Evolutionary conservation across 2,888 invertebrate genomes (phyloP), one percentile per base, ranked within the genome.

Genomic region (Linnaemya vulpina): DNA sequence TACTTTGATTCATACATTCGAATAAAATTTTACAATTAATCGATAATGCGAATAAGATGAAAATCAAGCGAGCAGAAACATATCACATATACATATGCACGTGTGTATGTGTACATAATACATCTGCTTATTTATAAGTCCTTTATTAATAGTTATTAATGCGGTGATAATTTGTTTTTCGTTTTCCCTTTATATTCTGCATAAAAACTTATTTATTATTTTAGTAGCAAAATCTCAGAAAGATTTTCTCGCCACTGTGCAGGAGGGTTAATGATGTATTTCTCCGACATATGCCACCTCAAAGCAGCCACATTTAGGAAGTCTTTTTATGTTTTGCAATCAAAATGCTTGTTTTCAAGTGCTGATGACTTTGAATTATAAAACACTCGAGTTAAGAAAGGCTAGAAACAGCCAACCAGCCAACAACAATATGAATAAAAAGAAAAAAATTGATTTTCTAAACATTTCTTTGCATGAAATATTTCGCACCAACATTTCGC

Each of bases 361-460:
- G n/a, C n/a, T n/a, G 58, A 53, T 60, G 79, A 84, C 80, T 84
- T 84, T 53, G 60, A 71, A 79, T 84, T 77, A 35, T 74, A 58
- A 77, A 68, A 65, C 17, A 58, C 55, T 80, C 20, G 10, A 13
- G 8, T 43, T 38, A 70, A 75, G 15, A 77, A 68, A 38, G 43
- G 11, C 10, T 49, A 62, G 20, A 78, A 71, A 38, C 51, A 25
- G 71, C 13, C 43, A 76, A 76, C 76, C 58, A 78, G 74, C 70
- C 68, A 71, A 80, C 65, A 79, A 75, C 70, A 74, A 71, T 75
- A 53, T 68, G 77, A 15, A 38, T 1, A 15, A 30, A n/a, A 3
- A 80, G 17, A 71, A 80, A 3, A 80, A 22, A 71, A 80, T 84
- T 73, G 67, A 80, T 84, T 80, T 79, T 83, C 73, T 43, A 30